Evolutionary conservation across 2,888 invertebrate species (phyloP), one percentile per base, ranked within the genome.

Genomic region (Globia sparganii): DNA sequence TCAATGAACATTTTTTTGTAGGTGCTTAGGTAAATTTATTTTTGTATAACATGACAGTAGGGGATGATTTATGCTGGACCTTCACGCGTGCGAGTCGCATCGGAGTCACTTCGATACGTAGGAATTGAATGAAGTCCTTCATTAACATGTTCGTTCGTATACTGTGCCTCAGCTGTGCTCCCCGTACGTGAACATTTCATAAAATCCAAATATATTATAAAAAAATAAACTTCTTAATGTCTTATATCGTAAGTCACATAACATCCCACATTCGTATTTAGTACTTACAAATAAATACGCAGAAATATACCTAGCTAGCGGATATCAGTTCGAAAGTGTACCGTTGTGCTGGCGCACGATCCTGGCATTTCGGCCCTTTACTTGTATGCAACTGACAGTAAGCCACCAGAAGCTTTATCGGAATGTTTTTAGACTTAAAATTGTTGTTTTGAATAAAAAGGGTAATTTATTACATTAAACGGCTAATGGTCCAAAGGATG

Each of bases 291-390:
- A 61, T 43, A 77, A 66, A 72, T 49, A 76, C 37, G 1, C n/a
- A 49, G 21, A 61, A 13, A 58, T 56, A 64, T 58, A 79, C 49
- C 0, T 56, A 66, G 18, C 59, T 76, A 68, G 53, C 25, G 64
- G 61, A 69, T 61, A 79, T 67, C 73, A 49, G 67, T 77, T 77
- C 31, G 67, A 77, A 78, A 87, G 74, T 80, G 68, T 74, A 58
- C 75, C 61, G 78, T 82, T 86, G 89, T 87, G 84, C 87, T 68
- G 46, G 89, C 84, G 87, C 92, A 92, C 92, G 92, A 89, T 86
- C 61, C 84, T 91, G 92, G 82, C 92, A 92, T 92, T 91, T 92
- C 25, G 75, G 81, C 81, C 87, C 87, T 87, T 87, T 84, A 86
- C 85, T 85, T 85, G 85, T 86, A 83, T 76, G 84, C 69, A 66